Percentiles rank a stretch among this genome's conserved stretches.
These are phyloP conservation scores for Neotoxoptera formosana DNA, from an alignment of 1,140 invertebrate species.

Conservation along the genomic window DNA sequence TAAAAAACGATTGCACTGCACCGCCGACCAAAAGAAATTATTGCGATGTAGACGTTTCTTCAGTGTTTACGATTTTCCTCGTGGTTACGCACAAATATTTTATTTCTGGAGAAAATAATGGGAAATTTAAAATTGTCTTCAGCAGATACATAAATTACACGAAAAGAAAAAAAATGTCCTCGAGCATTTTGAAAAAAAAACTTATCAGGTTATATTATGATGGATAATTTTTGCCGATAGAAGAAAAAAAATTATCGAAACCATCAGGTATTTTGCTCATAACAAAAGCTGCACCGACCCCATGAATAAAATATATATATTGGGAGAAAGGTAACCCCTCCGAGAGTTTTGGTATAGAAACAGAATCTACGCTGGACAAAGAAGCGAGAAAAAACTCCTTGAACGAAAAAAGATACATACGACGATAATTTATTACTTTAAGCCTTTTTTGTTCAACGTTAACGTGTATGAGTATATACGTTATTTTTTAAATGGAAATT, in stretches of 20 bases:
- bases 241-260: neutral
- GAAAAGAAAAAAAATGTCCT: neutral
- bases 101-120: neutral
- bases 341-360: neutral
- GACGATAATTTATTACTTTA: constrained; percentile 33
- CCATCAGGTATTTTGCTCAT: neutral
- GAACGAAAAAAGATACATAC: neutral
- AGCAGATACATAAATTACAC: neutral
- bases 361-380: neutral
- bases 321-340: neutral
- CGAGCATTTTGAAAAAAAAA: neutral
- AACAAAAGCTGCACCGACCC: neutral
- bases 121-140: neutral
- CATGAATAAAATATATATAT: constrained; percentile 11
- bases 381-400: neutral
- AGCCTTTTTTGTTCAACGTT: neutral
- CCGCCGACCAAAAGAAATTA: neutral
- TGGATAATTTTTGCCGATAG: neutral
- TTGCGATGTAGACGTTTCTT: neutral
- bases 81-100: neutral
- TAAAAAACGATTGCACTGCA: neutral
- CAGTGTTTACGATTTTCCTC: neutral
- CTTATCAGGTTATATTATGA: neutral
- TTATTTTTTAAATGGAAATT: neutral
- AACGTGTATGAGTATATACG: neutral